Percentiles rank a stretch among this genome's conserved stretches.
phyloP scores from a whole-genome alignment of 2,797 vertebrate genomes.

The Rhabdophis nuchalis region DNA sequence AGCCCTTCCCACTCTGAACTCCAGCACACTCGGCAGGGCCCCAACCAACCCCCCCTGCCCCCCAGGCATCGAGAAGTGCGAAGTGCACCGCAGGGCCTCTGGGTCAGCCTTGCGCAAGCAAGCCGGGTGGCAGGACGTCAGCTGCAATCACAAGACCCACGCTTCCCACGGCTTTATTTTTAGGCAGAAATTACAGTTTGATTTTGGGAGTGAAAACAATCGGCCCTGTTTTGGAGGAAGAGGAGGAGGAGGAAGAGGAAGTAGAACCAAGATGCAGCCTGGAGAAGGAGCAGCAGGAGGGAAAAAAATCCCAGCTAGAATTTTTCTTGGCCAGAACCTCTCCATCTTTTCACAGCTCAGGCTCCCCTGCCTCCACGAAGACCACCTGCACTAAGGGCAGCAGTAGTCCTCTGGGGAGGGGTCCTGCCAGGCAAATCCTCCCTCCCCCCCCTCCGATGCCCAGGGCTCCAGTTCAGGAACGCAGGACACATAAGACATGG shows the following conservation, averaged over 20 bases:
- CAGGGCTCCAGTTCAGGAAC: not conserved
- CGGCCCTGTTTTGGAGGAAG: not conserved
- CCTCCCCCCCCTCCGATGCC: not conserved
- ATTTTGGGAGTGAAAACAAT: not conserved
- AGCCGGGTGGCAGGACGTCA: not conserved
- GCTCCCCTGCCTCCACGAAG: not conserved
- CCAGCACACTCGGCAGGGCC: not conserved
- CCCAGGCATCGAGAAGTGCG: not conserved
- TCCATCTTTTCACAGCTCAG: not conserved
- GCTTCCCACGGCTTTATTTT: constrained; percentile 3
- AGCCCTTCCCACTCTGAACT: not conserved
- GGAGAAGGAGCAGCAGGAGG: not conserved
- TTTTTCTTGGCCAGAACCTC: too few species aligned
- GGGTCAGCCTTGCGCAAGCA: not conserved
- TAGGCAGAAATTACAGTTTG: constrained; percentile 3
- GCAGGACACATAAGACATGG: not conserved
- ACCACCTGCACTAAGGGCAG: not conserved
- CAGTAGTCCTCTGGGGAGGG: not conserved
- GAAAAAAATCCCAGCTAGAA: not conserved
- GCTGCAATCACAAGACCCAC: not conserved
- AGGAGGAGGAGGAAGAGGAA: not conserved
- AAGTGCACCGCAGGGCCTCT: not conserved
- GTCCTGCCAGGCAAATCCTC: not conserved
- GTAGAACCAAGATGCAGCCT: not conserved
- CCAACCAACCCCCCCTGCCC: too few species aligned